phyloP scores from a whole-genome alignment of 2,113 vertebrate genomes.

The Apus apus region DNA sequence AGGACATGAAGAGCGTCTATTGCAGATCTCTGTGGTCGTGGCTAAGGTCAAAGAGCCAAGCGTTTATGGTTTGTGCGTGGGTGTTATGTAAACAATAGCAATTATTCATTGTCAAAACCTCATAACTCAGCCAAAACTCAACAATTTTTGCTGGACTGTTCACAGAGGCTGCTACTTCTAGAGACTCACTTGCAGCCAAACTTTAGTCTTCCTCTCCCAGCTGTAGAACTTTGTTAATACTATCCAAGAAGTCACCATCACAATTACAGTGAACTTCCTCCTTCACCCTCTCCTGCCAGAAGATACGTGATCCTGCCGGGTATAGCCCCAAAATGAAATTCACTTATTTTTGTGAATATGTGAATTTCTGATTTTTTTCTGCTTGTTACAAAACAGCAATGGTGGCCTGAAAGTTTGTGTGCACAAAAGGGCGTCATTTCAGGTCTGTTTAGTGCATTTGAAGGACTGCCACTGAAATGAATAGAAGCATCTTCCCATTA shows the following conservation, averaged over 20 bases:
- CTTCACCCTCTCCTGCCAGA: neutral
- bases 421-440: accelerated
- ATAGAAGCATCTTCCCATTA: neutral
- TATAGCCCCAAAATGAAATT: neutral
- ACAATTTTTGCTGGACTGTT: neutral
- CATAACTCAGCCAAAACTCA: slow-evolving; percentile 23
- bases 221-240: neutral
- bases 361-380: neutral
- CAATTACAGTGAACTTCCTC: neutral
- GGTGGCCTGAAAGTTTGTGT: neutral
- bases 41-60: slow-evolving; percentile 47
- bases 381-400: neutral
- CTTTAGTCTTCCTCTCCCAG: neutral
- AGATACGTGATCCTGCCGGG: neutral
- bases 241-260: neutral
- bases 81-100: slow-evolving; percentile 31
- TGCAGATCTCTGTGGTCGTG: slow-evolving; percentile 23
- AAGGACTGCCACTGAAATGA: neutral
- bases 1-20: neutral
- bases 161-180: neutral
- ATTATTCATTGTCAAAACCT: slow-evolving; percentile 56
- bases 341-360: neutral
- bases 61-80: neutral
- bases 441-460: neutral
- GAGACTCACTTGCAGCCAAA: neutral